Conservation (phyloP, 2,797 vertebrate genomes). For the Loriculus beryllinus region DNA sequence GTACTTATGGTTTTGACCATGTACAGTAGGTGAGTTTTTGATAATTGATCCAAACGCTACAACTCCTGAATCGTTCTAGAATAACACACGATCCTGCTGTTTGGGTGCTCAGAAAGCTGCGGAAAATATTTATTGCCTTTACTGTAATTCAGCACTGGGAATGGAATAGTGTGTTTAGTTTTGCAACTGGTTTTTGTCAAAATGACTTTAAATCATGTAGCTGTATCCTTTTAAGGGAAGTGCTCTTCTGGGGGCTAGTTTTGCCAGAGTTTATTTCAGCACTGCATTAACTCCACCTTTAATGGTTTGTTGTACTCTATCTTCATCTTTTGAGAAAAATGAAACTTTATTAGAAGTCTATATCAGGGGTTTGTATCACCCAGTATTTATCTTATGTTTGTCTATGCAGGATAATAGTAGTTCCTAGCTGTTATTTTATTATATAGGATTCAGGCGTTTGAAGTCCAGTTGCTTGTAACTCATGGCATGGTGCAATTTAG, state of each 20-base stretch:
- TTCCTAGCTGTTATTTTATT: neutral
- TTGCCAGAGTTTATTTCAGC: neutral
- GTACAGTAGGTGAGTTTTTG: neutral
- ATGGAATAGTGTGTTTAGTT: neutral
- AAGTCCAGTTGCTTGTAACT: neutral
- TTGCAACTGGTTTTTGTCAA: conserved; percentile 14
- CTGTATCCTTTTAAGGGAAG: neutral
- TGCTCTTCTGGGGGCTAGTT: neutral
- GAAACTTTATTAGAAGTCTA: neutral
- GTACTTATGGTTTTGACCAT: neutral
- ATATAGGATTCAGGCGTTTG: neutral
- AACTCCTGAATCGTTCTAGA: neutral
- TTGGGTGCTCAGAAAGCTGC: neutral
- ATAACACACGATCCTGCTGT: neutral
- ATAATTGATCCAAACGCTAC: neutral
- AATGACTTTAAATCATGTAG: neutral
- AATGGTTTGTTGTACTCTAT: neutral
- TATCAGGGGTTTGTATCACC: neutral
- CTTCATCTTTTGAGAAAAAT: neutral
- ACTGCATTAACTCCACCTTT: neutral
- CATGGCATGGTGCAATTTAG: neutral
- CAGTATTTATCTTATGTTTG: neutral
- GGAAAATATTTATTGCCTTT: conserved; percentile 2
- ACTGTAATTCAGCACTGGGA: neutral
- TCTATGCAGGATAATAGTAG: neutral